A percentile compares a stretch with the other conserved stretches of the same genome.
phyloP scores from a whole-genome alignment of 2,113 vertebrate genomes.

The Crotalus tigris region DNA sequence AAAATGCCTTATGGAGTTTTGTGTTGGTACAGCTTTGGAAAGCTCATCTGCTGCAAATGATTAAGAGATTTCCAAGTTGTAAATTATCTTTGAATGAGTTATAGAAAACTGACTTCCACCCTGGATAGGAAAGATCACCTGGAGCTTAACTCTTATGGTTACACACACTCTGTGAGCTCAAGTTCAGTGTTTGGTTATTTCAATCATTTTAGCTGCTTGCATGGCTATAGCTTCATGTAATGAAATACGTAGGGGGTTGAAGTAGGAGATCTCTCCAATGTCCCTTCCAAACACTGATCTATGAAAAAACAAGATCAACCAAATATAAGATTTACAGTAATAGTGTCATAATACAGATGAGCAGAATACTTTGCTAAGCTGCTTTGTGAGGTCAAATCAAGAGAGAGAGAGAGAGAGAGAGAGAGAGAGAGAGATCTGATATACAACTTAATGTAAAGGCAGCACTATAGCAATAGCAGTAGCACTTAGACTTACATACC shows the following conservation, averaged over 20 bases:
- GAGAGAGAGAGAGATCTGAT: background rate
- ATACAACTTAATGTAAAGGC: background rate
- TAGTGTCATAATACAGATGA: background rate
- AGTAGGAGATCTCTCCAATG: background rate
- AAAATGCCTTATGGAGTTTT: background rate
- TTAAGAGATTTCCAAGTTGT: background rate
- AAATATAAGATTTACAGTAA: background rate
- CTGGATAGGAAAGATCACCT: background rate
- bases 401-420: too few relatives aligned
- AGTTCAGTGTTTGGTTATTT: background rate
- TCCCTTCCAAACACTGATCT: background rate
- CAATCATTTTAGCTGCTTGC: background rate
- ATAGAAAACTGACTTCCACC: background rate
- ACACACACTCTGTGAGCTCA: background rate
- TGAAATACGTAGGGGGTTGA: background rate
- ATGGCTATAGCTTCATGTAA: background rate
- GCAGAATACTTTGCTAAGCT: background rate
- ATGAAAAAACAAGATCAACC: background rate
- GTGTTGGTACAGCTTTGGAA: background rate
- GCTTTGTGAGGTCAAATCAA: background rate
- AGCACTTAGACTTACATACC: background rate
- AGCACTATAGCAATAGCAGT: background rate
- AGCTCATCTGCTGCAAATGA: background rate
- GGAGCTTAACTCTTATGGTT: background rate
- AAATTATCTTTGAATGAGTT: background rate